phyloP scores from a whole-genome alignment of 2,888 invertebrate species.

The Stegophylla sp. region DNA sequence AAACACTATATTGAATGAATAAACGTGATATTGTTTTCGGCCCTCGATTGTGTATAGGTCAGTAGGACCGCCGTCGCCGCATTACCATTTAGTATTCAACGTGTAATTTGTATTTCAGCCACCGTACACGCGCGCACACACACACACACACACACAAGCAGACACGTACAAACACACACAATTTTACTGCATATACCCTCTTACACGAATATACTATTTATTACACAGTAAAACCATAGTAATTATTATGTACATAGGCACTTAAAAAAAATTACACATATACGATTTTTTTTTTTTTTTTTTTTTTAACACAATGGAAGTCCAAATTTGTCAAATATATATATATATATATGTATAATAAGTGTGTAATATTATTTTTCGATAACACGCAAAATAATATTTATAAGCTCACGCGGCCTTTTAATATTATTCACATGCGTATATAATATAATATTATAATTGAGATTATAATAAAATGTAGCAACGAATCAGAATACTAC shows the following conservation, averaged over 20 bases:
- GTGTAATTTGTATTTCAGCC: constrained; percentile 47
- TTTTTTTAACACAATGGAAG: neutral
- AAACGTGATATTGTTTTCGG: constrained; percentile 52
- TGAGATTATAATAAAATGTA: too few species aligned
- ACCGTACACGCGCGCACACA: neutral
- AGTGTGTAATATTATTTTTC: neutral
- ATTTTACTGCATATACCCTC: neutral
- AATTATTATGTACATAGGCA: neutral
- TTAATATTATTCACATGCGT: neutral
- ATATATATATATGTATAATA: neutral
- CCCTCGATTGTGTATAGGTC: constrained; percentile 46
- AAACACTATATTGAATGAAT: constrained; percentile 21
- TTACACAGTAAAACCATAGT: neutral
- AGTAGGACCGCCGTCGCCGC: constrained; percentile 50
- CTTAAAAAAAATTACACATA: neutral
- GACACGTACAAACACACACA: neutral
- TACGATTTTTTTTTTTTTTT: neutral
- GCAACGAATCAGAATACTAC: too few species aligned
- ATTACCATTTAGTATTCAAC: constrained; percentile 47
- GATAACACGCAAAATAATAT: neutral
- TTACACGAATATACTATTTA: neutral
- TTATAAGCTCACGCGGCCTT: constrained; percentile 14
- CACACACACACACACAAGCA: neutral
- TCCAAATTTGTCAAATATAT: neutral
- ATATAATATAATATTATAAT: neutral